Base-by-base conservation (phyloP, 2,113 vertebrate genomes). In the Zosterops pallidus region DNA sequence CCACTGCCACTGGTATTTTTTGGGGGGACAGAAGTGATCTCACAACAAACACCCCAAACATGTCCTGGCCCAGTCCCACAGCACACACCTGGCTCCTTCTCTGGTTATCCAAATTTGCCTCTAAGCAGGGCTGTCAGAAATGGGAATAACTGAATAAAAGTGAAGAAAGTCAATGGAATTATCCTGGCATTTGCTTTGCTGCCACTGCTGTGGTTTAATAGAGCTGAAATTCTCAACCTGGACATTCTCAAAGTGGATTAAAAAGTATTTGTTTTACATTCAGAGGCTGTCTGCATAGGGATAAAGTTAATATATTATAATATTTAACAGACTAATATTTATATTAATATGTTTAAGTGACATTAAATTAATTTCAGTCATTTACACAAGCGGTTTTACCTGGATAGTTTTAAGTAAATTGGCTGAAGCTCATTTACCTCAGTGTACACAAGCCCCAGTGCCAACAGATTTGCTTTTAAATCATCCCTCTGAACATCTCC, bases 31-130 rank as follows among this genome's bases (percentile, higher is more conserved):
- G 56, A 9, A 21, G 29, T 9, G 65, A 41, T 2, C 37, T 4
- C 53, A 25, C 57, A 3, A 0, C 49, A 9, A n/a, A 8, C 62
- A 29, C 2, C 50, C 26, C 25, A 62, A 2, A 1, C 6, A 11
- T 1, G 4, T 9, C 19, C 6, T 6, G 17, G 7, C 6, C 6
- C 69, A 6, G 28, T 0, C 41, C 63, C 35, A 7, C 3, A 42
- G 33, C 5, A 26, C 35, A 35, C 50, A 9, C 42, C 28, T 6
- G 19, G 9, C 49, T 49, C 49, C 4, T 55, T 0, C 56, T 55
- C 31, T 62, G 46, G 2, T 4, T 22, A 21, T 11, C 35, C 23
- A 19, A 19, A n/a, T 25, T 23, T 44, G 24, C 57, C 46, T 37
- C 83, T 9, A 10, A 68, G 37, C 29, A 50, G 41, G 13, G 26